phyloP scores from a whole-genome alignment of 64 coral and sea anemone species.

The Actinia equina region DNA sequence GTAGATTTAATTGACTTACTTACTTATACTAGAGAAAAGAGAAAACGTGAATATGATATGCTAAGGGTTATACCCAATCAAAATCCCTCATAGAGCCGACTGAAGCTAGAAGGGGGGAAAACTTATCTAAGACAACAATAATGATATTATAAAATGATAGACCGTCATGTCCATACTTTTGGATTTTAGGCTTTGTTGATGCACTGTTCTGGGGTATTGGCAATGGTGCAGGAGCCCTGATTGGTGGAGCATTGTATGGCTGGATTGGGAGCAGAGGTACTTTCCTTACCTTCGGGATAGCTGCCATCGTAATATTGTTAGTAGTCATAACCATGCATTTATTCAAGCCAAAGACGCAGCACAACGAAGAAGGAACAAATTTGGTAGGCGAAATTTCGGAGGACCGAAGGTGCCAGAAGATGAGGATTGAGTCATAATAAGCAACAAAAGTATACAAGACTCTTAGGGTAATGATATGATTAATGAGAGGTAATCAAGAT shows the following conservation, averaged over 20 bases:
- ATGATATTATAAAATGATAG: not conserved
- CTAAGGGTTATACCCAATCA: too few relatives aligned
- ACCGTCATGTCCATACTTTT: not conserved
- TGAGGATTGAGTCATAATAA: not conserved
- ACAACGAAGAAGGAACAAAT: not conserved
- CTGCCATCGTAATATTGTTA: constrained; percentile 19
- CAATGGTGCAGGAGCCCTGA: constrained; percentile 78
- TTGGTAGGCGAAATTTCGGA: not conserved
- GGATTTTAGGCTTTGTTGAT: constrained; percentile 63
- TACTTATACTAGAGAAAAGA: too few relatives aligned
- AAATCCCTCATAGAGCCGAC: too few relatives aligned
- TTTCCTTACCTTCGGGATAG: constrained; percentile 56
- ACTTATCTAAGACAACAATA: too few relatives aligned
- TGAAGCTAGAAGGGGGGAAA: too few relatives aligned
- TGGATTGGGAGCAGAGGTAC: constrained; percentile 49
- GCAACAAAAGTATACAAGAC: not conserved
- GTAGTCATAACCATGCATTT: not conserved
- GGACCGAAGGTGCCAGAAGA: not conserved
- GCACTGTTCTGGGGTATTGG: constrained; percentile 92
- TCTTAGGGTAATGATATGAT: too few relatives aligned
- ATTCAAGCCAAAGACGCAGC: not conserved
- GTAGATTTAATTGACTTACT: too few relatives aligned
- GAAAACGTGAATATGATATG: too few relatives aligned
- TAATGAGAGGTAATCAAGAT: too few relatives aligned
- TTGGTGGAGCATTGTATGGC: constrained; percentile 68